Percentiles rank a stretch among this genome's conserved stretches.
Evolutionary conservation across 2,888 invertebrate species (phyloP).

Genomic region (Mesopsocus fuscifrons): DNA sequence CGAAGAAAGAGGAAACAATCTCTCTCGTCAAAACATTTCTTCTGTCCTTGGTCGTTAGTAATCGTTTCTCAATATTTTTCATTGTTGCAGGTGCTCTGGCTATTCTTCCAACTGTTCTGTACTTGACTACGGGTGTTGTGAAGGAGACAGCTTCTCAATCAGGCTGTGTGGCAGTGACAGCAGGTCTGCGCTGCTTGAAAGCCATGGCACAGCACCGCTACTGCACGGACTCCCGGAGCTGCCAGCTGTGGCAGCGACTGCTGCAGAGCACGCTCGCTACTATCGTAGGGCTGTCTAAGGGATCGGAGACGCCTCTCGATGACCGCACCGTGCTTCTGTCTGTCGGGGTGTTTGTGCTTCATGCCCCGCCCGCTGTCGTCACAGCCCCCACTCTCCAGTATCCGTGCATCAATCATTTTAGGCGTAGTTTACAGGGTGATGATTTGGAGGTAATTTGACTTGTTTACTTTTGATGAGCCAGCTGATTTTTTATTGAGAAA

Average conservation of each 20-base stretch:
- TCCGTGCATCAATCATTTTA: conserved; percentile 82
- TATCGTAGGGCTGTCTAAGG: conserved; percentile 74
- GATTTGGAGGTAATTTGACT: conserved; percentile 32
- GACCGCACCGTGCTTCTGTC: conserved; percentile 73
- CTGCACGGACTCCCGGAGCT: conserved; percentile 37
- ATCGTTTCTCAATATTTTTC: too few species aligned
- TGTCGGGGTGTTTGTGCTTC: conserved; percentile 71
- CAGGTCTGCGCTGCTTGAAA: conserved; percentile 59
- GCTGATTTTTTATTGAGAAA: conserved; percentile 1
- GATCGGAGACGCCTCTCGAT: conserved; percentile 57
- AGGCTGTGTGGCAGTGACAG: conserved; percentile 51
- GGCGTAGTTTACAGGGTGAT: conserved; percentile 55
- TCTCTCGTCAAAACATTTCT: too few species aligned
- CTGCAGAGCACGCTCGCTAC: conserved; percentile 79
- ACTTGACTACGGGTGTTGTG: conserved; percentile 74
- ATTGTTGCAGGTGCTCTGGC: conserved; percentile 68
- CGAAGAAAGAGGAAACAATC: too few species aligned
- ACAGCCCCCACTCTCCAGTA: conserved; percentile 67
- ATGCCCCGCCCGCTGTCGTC: conserved; percentile 58
- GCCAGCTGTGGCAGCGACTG: conserved; percentile 55
- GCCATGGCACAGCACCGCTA: conserved; percentile 43
- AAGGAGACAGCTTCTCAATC: conserved; percentile 59
- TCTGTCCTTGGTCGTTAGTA: too few species aligned
- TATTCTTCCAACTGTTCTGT: conserved; percentile 81
- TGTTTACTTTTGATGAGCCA: too few species aligned